Evolutionary conservation across 2,888 invertebrate species (phyloP), one percentile per base, ranked within the genome.

Genomic region (Copidosoma aretas): DNA sequence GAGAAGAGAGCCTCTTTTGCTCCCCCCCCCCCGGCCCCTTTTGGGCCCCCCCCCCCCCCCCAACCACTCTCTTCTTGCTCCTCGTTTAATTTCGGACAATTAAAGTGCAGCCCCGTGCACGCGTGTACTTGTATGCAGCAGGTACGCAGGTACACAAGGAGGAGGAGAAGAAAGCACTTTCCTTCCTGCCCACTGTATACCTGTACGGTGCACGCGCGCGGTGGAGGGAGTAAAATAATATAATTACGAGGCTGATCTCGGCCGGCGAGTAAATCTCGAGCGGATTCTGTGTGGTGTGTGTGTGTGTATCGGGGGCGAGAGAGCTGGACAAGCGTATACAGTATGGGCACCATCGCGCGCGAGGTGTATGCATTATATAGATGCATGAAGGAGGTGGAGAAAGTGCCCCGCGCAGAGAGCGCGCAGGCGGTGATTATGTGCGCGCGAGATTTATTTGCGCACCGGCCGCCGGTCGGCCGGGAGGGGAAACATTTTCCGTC

Each of bases 11-110:
- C 56, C 19, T 57, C 57, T 39, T 19, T 39, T 32, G 32, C 32
- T 57, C 41, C 39, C n/a, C n/a, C 3, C 32, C 32, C 25, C 24
- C 54, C 22, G 52, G 32, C 53, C 57, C 64, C 51, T 22, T 61
- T 15, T 51, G 41, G 8, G 41, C 41, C 41, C 41, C 41, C 41
- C 41, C 41, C 41, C 10, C 41, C 41, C 15, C 15, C 59, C n/a
- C n/a, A 15, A 21, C 22, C 15, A 21, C 51, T 10, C 22, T 19
- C 53, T 68, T 75, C 76, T 76, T 74, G 77, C 79, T 81, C 79
- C 78, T 77, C 81, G 80, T 81, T 83, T 82, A 80, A 82, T 81
- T 82, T 81, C 76, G 77, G 79, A 82, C 83, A 82, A 83, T 82
- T 83, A 81, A 83, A 82, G 80, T 81, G 79, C 75, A 32, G 32